phyloP scores from a whole-genome alignment of 2,888 invertebrate species.

The Macrophya annulata region DNA sequence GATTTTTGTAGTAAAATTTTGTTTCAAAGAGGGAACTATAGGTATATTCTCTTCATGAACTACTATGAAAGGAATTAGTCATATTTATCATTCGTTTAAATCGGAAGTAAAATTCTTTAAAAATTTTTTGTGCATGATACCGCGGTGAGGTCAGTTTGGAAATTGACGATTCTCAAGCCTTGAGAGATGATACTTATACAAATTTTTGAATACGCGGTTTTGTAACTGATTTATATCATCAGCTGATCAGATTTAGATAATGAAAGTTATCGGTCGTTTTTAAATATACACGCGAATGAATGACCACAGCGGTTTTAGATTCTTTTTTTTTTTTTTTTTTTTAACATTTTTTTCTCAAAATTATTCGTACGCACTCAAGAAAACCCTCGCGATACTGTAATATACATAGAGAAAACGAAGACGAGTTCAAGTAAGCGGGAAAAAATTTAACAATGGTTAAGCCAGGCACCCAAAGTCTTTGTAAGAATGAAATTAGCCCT shows the following conservation, averaged over 20 bases:
- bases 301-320: constrained; percentile 23
- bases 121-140: no score
- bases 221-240: no score
- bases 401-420: constrained; percentile 39
- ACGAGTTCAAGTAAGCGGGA: constrained; percentile 52
- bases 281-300: background rate
- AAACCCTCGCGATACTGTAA: background rate
- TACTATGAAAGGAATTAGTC: constrained; percentile 11
- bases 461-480: constrained; percentile 68
- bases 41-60: background rate
- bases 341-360: constrained; percentile 22
- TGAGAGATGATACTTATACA: no score
- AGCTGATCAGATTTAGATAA: background rate
- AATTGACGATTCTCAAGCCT: no score
- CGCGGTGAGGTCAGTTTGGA: no score
- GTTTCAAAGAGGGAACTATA: constrained; percentile 33
- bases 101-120: background rate
- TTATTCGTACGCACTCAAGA: background rate
- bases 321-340: background rate
- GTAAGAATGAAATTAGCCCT: constrained; percentile 77
- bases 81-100: constrained; percentile 18
- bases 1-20: background rate
- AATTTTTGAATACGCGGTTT: no score
- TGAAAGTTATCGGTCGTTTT: background rate
- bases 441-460: constrained; percentile 58